Conservation (phyloP, 1,140 invertebrate species). For the Eciton burchellii region DNA sequence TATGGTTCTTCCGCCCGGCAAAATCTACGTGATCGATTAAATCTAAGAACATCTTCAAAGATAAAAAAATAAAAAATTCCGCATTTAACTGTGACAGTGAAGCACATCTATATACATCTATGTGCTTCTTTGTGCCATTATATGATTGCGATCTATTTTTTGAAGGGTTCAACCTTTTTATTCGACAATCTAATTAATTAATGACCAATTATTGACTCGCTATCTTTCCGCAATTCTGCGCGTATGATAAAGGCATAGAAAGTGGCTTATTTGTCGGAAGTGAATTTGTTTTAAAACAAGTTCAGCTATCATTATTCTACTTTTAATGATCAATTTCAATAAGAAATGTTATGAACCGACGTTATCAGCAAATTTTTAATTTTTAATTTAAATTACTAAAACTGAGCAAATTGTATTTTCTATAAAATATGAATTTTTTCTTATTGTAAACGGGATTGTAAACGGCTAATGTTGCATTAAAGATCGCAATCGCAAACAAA, state of each 20-base stretch:
- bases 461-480: not conserved
- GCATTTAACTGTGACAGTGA: not conserved
- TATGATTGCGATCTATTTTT: not conserved
- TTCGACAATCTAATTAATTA: not conserved
- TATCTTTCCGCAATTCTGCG: not conserved
- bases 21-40: not conserved
- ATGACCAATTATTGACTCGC: not conserved
- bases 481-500: not conserved
- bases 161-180: not conserved
- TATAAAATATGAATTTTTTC: no score
- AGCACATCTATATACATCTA: not conserved
- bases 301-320: not conserved
- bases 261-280: not conserved
- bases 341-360: not conserved
- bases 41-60: not conserved
- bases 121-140: not conserved
- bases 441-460: no score
- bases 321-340: not conserved
- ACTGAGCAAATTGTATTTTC: no score
- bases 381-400: no score
- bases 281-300: no score
- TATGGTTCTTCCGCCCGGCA: not conserved
- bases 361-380: no score
- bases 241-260: not conserved
- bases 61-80: not conserved